Percentiles rank a stretch among this genome's conserved stretches.
phyloP scores from a whole-genome alignment of 2,113 vertebrate species.

The Asarcornis scutulata region DNA sequence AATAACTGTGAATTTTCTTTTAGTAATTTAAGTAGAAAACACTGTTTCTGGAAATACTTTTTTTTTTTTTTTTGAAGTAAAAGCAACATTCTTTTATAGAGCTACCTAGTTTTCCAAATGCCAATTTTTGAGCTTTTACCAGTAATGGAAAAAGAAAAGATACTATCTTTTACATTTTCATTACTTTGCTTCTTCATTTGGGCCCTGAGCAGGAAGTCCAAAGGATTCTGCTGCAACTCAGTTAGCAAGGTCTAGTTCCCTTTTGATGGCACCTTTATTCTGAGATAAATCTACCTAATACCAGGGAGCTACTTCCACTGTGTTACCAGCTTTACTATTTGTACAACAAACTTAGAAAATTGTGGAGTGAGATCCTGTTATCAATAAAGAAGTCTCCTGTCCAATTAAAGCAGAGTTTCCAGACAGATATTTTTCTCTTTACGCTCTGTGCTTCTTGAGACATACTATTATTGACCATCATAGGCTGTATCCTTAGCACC shows the following conservation, averaged over 20 bases:
- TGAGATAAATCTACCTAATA: background rate
- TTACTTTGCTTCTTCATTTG: background rate
- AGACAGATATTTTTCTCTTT: background rate
- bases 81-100: background rate
- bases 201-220: background rate
- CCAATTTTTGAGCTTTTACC: background rate
- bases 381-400: background rate
- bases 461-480: background rate
- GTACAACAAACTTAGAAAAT: background rate
- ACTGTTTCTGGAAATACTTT: background rate
- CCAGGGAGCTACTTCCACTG: background rate
- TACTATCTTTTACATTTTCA: background rate
- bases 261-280: background rate
- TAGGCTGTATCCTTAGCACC: background rate
- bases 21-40: background rate
- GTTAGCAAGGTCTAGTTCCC: background rate
- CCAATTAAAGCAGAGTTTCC: background rate
- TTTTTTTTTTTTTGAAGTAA: background rate
- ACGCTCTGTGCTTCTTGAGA: background rate
- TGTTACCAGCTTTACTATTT: background rate
- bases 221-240: background rate
- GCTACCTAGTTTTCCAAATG: background rate
- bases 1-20: slow-evolving; percentile 37
- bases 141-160: background rate
- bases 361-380: background rate